Evolutionary conservation across 2,888 invertebrate species (phyloP).

Genomic region (Mythimna pallens): DNA sequence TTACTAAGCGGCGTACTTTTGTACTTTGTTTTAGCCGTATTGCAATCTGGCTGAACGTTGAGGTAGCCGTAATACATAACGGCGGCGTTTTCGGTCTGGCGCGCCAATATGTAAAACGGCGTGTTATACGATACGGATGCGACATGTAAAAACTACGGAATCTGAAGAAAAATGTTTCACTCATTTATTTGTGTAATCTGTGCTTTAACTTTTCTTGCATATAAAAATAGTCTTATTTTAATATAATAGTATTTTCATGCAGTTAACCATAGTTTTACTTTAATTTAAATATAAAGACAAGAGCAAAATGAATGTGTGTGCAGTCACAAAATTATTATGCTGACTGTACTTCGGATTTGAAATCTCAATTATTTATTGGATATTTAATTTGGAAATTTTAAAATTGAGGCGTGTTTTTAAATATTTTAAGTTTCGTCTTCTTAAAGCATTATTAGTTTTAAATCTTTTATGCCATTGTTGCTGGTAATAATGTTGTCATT

Average conservation of each 20-base stretch:
- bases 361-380: constrained; percentile 54
- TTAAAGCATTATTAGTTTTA: not conserved
- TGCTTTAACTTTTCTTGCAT: constrained; percentile 11
- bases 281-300: constrained; percentile 11
- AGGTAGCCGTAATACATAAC: no score
- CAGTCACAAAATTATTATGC: constrained; percentile 6
- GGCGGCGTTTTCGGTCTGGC: no score
- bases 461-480: not conserved
- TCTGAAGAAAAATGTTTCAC: no score
- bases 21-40: no score
- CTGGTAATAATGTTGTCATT: not conserved
- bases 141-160: not conserved
- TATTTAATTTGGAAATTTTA: constrained; percentile 5
- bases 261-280: constrained; percentile 56
- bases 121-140: no score
- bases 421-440: no score
- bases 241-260: constrained; percentile 49
- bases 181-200: not conserved
- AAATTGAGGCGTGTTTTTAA: not conserved
- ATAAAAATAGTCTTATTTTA: constrained; percentile 10
- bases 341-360: constrained; percentile 41
- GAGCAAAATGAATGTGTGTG: not conserved
- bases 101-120: no score
- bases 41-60: no score
- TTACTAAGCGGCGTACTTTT: no score